These are phyloP conservation scores for Dasyornis broadbenti DNA, from an alignment of 2,113 vertebrate genomes.

Conservation along the genomic window DNA sequence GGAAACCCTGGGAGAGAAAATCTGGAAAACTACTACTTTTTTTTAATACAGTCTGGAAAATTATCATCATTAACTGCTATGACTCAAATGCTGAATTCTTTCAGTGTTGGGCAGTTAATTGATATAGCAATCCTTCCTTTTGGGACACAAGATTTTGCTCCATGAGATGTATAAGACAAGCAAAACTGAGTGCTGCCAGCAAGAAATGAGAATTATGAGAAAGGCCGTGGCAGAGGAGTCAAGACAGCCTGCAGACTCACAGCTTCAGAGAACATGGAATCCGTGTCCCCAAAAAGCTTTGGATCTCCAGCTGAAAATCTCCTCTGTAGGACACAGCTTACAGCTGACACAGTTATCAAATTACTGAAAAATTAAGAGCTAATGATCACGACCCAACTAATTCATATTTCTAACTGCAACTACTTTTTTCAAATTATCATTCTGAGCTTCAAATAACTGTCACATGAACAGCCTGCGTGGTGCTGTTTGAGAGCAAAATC, in stretches of 20 bases:
- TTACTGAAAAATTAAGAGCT: neutral
- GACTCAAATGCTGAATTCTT: neutral
- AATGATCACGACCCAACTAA: neutral
- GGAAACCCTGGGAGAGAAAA: neutral
- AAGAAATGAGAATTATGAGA: neutral
- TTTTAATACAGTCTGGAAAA: neutral
- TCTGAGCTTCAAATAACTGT: neutral
- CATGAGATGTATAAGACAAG: neutral
- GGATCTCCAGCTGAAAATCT: neutral
- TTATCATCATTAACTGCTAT: neutral
- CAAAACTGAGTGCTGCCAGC: neutral
- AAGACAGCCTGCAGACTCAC: neutral
- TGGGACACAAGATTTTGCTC: neutral
- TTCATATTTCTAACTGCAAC: neutral
- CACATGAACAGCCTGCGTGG: rapidly evolving
- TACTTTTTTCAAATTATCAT: neutral
- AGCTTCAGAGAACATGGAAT: neutral
- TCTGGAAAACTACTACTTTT: neutral
- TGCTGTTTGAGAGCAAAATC: neutral
- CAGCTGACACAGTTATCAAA: neutral
- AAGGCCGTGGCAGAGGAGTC: neutral
- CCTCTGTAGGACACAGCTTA: neutral
- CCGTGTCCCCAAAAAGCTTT: neutral
- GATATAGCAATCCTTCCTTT: neutral
- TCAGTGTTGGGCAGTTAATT: neutral